These are phyloP conservation scores for Trichogramma dendrolimi DNA, from an alignment of 2,888 invertebrate species.

Conservation along the genomic window DNA sequence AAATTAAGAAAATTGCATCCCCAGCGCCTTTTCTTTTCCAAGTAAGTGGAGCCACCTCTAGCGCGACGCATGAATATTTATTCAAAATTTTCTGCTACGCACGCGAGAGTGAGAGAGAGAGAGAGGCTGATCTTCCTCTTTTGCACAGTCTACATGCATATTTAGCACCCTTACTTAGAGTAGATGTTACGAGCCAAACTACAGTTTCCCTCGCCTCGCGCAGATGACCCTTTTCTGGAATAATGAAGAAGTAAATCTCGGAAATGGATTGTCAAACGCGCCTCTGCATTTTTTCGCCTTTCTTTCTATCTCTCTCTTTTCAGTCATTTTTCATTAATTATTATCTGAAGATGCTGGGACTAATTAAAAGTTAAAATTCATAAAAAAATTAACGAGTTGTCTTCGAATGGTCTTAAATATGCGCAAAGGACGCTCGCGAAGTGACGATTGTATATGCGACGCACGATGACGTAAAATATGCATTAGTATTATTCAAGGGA, in stretches of 20 bases:
- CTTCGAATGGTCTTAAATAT: too few relatives aligned
- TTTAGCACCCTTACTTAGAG: constrained; percentile 23
- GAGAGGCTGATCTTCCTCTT: neutral
- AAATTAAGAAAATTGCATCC: constrained; percentile 24
- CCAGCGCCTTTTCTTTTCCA: constrained; percentile 17
- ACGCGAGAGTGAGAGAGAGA: neutral
- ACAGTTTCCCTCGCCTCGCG: constrained; percentile 22
- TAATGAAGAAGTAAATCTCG: constrained; percentile 10
- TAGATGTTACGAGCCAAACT: constrained; percentile 28
- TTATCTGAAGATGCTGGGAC: too few relatives aligned
- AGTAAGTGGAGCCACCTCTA: constrained; percentile 7
- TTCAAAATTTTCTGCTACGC: constrained; percentile 31
- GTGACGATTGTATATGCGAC: too few relatives aligned
- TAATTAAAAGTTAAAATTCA: too few relatives aligned
- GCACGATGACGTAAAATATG: too few relatives aligned
- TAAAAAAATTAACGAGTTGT: too few relatives aligned
- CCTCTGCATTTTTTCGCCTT: too few relatives aligned
- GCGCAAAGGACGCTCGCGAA: too few relatives aligned
- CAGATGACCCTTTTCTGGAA: constrained; percentile 23
- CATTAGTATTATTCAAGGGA: too few relatives aligned
- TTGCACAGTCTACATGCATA: constrained; percentile 22
- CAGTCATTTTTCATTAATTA: too few relatives aligned
- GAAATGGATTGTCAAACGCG: too few relatives aligned
- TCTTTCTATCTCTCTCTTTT: too few relatives aligned
- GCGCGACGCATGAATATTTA: constrained; percentile 32